Evolutionary conservation across 2,113 vertebrate species (phyloP).

Genomic region (Leuciscus idus): DNA sequence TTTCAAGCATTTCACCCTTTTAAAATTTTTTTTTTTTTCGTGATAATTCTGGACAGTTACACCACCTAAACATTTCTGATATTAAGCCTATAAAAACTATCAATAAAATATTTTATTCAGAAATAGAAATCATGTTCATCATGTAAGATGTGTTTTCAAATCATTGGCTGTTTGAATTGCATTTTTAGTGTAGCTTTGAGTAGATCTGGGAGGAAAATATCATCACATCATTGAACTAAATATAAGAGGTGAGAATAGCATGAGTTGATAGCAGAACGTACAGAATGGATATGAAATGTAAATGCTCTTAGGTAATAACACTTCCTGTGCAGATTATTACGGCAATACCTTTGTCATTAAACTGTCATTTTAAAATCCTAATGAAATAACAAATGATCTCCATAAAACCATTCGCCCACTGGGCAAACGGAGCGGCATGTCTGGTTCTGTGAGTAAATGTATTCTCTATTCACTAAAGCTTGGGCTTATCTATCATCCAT

Average conservation of each 20-base stretch:
- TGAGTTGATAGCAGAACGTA: background rate
- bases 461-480: constrained; percentile 28
- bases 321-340: background rate
- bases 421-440: constrained; percentile 1
- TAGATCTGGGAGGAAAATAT: background rate
- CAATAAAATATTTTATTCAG: background rate
- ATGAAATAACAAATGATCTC: constrained; percentile 6
- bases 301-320: background rate
- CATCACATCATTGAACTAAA: background rate
- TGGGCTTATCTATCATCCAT: constrained; percentile 35
- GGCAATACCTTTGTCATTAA: background rate
- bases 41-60: too few relatives aligned
- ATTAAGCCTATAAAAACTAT: too few relatives aligned
- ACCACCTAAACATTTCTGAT: too few relatives aligned
- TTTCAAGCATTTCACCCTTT: too few relatives aligned
- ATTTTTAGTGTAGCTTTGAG: background rate
- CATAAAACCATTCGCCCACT: background rate
- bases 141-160: background rate
- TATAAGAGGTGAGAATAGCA: background rate
- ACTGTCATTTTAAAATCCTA: constrained; percentile 20
- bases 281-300: constrained; percentile 1
- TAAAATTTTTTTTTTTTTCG: too few relatives aligned
- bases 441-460: constrained; percentile 32
- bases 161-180: background rate
- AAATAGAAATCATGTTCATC: too few relatives aligned